Evolutionary conservation across 2,113 vertebrate genomes (phyloP).

Genomic region (Ciconia maguari): DNA sequence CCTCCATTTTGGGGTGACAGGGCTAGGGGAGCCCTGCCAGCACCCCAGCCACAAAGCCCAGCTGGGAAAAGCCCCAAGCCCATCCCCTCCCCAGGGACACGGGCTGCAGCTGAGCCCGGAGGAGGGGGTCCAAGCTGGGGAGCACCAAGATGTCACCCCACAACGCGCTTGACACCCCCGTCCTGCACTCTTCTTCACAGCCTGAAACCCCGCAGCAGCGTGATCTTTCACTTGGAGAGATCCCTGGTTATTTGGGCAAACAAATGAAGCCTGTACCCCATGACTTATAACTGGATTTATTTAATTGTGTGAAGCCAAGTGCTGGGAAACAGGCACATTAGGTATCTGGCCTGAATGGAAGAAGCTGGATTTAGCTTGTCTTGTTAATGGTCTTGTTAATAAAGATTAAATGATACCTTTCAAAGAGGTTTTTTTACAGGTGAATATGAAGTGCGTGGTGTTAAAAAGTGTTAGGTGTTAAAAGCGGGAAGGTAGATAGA

Average conservation of each 20-base stretch:
- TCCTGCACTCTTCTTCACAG: background rate
- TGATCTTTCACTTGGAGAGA: background rate
- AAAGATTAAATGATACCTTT: conserved; percentile 5
- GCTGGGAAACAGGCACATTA: background rate
- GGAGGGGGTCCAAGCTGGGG: background rate
- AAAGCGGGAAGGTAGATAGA: background rate
- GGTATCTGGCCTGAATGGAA: background rate
- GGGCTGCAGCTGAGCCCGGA: accelerated
- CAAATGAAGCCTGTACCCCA: conserved; percentile 37
- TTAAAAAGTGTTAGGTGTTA: background rate
- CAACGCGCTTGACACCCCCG: accelerated
- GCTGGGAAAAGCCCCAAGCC: background rate
- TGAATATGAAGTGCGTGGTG: background rate
- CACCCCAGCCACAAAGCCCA: background rate
- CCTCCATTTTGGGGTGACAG: accelerated
- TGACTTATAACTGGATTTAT: conserved; percentile 23
- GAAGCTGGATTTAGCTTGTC: conserved; percentile 7
- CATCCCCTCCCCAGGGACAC: background rate
- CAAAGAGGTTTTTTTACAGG: background rate
- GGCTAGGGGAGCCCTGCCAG: background rate
- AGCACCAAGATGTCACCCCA: background rate
- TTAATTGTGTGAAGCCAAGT: background rate
- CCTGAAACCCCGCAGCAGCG: accelerated
- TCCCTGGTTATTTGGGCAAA: background rate
- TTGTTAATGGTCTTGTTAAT: conserved; percentile 11